Percentiles rank a stretch among this genome's conserved stretches.
Conservation (phyloP, 2,888 invertebrate genomes). For the Gasteruption jaculator region DNA sequence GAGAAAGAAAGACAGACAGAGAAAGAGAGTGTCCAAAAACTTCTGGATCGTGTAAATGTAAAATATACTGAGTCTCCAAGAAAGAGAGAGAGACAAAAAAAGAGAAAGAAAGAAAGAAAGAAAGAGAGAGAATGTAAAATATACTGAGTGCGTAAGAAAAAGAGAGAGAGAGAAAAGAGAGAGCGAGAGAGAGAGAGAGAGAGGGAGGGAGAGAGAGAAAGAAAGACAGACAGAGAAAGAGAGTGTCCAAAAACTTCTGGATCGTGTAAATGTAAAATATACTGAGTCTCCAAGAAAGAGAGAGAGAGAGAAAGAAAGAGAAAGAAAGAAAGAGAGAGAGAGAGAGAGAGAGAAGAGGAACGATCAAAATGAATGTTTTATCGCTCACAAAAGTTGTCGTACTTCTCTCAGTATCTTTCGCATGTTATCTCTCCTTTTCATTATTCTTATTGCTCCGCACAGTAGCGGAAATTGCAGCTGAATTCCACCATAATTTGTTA, state of each 20-base stretch:
- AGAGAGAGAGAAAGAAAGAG: constrained; percentile 1
- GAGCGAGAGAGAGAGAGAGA: neutral
- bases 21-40: neutral
- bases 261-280: too few species aligned
- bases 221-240: neutral
- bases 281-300: neutral
- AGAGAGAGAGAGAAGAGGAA: constrained; percentile 12
- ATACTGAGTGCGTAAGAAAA: neutral
- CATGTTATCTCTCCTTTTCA: too few species aligned
- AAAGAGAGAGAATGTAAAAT: neutral
- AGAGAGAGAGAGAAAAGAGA: neutral
- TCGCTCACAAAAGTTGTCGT: too few species aligned
- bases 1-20: neutral
- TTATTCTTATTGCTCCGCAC: too few species aligned
- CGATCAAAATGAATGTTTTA: too few species aligned
- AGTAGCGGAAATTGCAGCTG: too few species aligned
- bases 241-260: neutral
- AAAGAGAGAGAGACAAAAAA: constrained; percentile 2
- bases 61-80: too few species aligned
- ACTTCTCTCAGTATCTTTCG: too few species aligned
- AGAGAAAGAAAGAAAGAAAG: constrained; percentile 5
- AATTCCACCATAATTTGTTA: too few species aligned
- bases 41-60: too few species aligned
- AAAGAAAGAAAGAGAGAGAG: neutral
- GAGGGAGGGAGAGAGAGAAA: neutral